Base-by-base conservation (phyloP, 1,140 invertebrate genomes). In the Metopolophium dirhodum region DNA sequence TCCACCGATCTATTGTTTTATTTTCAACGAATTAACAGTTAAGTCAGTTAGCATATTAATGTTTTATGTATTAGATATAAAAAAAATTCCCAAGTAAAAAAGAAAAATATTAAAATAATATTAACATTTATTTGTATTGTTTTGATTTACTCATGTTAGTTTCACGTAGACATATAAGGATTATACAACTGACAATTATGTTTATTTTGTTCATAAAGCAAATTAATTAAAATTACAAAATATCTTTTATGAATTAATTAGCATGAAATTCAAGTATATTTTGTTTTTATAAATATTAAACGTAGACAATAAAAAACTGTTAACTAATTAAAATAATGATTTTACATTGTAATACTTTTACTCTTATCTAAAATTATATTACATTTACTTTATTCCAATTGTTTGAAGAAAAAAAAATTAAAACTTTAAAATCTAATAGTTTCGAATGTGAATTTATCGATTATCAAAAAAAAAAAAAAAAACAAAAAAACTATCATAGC, bases 371-470 rank as follows among this genome's bases (percentile, higher is more conserved):
- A 7, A 54, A 54, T 54, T 54, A 54, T 54, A 23, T 54, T 61
- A 61, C 22, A 9, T 14, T n/a, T 1, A 68, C 9, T 77, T 7
- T n/a, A 0, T 14, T 30, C 0, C 30, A 3, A 18, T 77, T 77
- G 61, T 77, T n/a, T n/a, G n/a, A 77, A 77, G n/a, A 77, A 77
- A 68, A 68, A 68, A n/a, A 68, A n/a, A 61, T 61, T 68, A 26
- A n/a, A 68, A 68, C 26, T 68, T 68, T 7, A n/a, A 68, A n/a
- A 68, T 18, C 4, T n/a, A 68, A 18, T n/a, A 14, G 14, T n/a
- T 68, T n/a, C 6, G 22, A 77, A n/a, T 68, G 11, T n/a, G 3
- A 68, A 18, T n/a, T 68, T 18, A 4, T n/a, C 6, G 4, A n/a
- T n/a, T n/a, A n/a, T n/a, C n/a, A n/a, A n/a, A n/a, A n/a, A n/a